Evolutionary conservation across 2,888 invertebrate genomes (phyloP).

Genomic region (Cryptocephalus primarius): DNA sequence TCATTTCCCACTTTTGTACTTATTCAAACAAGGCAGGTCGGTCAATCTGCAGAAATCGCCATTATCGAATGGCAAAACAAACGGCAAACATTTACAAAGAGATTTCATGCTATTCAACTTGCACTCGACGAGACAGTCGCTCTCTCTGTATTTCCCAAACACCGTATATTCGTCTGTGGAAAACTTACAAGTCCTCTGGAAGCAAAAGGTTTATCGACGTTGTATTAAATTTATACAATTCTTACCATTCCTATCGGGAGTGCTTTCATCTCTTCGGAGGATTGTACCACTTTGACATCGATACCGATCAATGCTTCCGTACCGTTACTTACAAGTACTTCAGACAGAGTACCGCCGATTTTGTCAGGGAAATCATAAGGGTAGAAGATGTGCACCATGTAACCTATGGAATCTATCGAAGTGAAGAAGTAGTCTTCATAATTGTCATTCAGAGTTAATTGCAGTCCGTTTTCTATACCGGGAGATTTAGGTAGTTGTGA

Average conservation of each 20-base stretch:
- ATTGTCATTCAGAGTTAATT: slow-evolving; percentile 43
- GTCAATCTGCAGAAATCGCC: slow-evolving; percentile 36
- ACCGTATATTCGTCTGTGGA: slow-evolving; percentile 14
- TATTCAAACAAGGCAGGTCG: slow-evolving; percentile 42
- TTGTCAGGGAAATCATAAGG: slow-evolving; percentile 48
- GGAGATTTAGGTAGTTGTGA: slow-evolving; percentile 4
- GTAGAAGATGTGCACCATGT: slow-evolving; percentile 45
- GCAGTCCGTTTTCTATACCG: slow-evolving; percentile 41
- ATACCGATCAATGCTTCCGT: slow-evolving; percentile 25
- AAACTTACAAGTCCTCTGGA: slow-evolving; percentile 22
- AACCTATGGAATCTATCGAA: slow-evolving; percentile 39
- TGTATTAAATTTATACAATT: not conserved
- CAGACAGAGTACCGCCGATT: slow-evolving; percentile 42
- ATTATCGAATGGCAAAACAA: slow-evolving; percentile 39
- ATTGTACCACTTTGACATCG: slow-evolving; percentile 10
- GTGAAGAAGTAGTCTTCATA: slow-evolving; percentile 47
- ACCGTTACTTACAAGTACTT: slow-evolving; percentile 22
- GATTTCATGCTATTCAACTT: slow-evolving; percentile 40
- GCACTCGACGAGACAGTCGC: slow-evolving; percentile 48
- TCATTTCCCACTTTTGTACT: slow-evolving; percentile 34
- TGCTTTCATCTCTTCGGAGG: slow-evolving; percentile 6
- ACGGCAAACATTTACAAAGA: slow-evolving; percentile 47
- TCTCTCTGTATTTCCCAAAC: slow-evolving; percentile 40
- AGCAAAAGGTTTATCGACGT: slow-evolving; percentile 2
- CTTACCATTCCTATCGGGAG: slow-evolving; percentile 11